These are phyloP conservation scores for Trichopoda pennipes DNA, from an alignment of 2,888 invertebrate species.

Conservation along the genomic window DNA sequence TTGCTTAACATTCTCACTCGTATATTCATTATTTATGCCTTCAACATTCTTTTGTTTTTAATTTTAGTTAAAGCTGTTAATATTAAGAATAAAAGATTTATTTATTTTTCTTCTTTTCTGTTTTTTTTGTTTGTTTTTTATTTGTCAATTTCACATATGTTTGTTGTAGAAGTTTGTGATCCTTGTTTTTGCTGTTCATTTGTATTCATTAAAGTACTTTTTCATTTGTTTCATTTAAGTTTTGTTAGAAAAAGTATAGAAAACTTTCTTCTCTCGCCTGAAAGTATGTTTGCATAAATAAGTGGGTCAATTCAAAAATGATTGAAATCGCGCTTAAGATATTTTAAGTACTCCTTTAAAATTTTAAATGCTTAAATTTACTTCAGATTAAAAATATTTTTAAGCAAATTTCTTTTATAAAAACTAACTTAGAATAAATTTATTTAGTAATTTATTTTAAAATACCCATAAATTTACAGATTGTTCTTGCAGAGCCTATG, in stretches of 20 bases:
- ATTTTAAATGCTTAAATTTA: no score
- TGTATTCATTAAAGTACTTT: conserved; percentile 68
- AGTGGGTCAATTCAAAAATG: conserved; percentile 20
- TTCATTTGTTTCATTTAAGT: conserved; percentile 67
- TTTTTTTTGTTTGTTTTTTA: no score
- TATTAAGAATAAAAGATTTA: conserved; percentile 57
- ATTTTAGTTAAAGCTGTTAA: conserved; percentile 62
- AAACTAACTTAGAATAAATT: no score
- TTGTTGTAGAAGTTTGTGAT: conserved; percentile 44
- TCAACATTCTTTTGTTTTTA: conserved; percentile 49
- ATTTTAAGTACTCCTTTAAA: no score
- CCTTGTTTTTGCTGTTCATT: conserved; percentile 58
- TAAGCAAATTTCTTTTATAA: no score
- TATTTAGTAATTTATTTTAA: no score
- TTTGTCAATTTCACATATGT: conserved; percentile 49
- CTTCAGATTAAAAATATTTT: no score
- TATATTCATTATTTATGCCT: conserved; percentile 35
- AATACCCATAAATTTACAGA: no score
- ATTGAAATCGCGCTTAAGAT: background rate
- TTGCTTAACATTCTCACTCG: background rate
- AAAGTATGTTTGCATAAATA: background rate
- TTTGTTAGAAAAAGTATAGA: conserved; percentile 37
- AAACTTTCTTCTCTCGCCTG: conserved; percentile 24
- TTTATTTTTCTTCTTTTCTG: conserved; percentile 2
- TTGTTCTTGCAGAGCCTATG: no score